Evolutionary conservation across 2,888 invertebrate genomes (phyloP), one percentile per base, ranked within the genome.

Genomic region (Nemotelus pantherinus): DNA sequence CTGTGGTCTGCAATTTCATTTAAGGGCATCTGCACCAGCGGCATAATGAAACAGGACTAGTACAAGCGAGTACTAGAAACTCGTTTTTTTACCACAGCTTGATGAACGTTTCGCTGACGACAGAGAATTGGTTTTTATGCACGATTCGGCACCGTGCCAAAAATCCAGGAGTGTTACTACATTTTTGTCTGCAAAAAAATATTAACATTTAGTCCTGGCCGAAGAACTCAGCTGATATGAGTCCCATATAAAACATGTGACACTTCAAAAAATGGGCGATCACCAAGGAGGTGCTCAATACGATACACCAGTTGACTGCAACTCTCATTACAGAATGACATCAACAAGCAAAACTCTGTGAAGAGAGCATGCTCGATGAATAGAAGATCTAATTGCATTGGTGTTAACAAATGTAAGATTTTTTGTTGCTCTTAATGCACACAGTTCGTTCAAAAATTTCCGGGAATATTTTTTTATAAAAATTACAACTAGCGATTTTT

Each of bases 191-290:
- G n/a, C n/a, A n/a, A 63, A 39, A 63, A 63, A 63, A 63, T 2
- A 63, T 25, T 39, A 39, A 25, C 43, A 3, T 63, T 63, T 63
- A 39, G 2, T 41, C 63, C 43, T 63, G 39, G 63, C 63, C 43
- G 39, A 2, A 9, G 60, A 58, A 58, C 60, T 63, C 25, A 63
- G 39, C 63, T 6, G 63, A 63, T 39, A 63, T 63, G 63, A 63
- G 41, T 3, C 39, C 63, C 63, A 63, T 63, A 9, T 9, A 25
- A 63, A 63, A 63, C 41, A 39, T 63, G 63, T 63, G 63, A 2
- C 3, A 63, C 39, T 41, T 43, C 43, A 63, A 3, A 3, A 63
- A 63, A 63, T 41, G 63, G 39, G 39, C 4, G 39, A 63, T 63
- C 41, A 39, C 63, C 41, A 39, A 63, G 41, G 63, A 63, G 41